Base-by-base conservation (phyloP, 2,888 invertebrate species). In the Prosapia bicincta region DNA sequence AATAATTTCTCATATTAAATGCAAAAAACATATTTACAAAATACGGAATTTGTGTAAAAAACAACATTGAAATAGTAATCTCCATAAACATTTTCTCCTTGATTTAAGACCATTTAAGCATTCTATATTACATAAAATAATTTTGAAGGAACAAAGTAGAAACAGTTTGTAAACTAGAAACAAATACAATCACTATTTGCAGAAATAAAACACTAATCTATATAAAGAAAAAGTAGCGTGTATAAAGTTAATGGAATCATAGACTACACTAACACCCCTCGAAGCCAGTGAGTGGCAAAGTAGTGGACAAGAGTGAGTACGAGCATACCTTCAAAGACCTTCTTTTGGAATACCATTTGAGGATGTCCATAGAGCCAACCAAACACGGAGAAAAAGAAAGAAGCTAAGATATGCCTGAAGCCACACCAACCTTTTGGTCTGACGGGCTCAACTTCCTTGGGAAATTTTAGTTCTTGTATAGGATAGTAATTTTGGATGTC, bases 311-410 rank as follows among this genome's bases (percentile, higher is more conserved):
- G 2, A 38, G 54, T 54, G 54, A 54, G 54, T 9, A 54, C 54
- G 20, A 54, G 20, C 54, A 54, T 54, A 54, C 54, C 54, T 54
- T 54, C 54, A 54, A 54, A 54, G 20, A 54, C 54, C 54, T 54
- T 54, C 54, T 54, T 69, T 26, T 69, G 43, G 24, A 74, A 38
- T 25, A 65, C 74, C 23, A 74, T 69, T 30, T 69, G 74, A n/a
- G 30, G 74, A 10, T 69, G 28, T 10, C 74, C 74, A 28, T 69
- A 74, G 74, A 74, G 54, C 74, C 74, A 74, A 23, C 74, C 74
- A 26, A 74, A 74, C 69, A 69, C 20, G 74, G 69, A 74, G 66
- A 74, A 69, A 69, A 74, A 74, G 65, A 74, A 69, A 69, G 74
- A 69, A 26, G 74, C 69, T 10, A 30, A 30, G 15, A 54, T 69